Conservation (phyloP, 2,888 invertebrate genomes). For the Pollenia griseotomentosa region DNA sequence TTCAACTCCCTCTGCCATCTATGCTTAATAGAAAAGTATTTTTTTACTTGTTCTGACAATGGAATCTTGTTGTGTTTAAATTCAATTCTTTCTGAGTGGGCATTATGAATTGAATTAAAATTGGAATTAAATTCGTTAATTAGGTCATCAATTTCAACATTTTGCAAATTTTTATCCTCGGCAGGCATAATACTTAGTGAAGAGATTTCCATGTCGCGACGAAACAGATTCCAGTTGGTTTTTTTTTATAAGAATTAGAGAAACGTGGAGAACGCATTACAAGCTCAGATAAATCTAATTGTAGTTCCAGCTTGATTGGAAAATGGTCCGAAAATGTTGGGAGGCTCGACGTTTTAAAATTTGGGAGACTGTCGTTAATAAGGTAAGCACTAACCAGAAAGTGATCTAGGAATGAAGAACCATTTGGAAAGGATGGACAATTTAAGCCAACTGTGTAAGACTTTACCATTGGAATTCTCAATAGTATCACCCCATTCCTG, state of each 20-base stretch:
- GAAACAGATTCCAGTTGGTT: no score
- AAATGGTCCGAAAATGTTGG: neutral
- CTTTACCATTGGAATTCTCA: neutral
- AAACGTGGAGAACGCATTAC: no score
- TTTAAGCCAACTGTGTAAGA: neutral
- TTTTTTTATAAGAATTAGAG: no score
- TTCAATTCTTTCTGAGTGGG: no score
- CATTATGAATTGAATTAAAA: no score
- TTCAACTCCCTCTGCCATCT: neutral
- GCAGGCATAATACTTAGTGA: no score
- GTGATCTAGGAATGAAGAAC: neutral
- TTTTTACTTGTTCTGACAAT: neutral
- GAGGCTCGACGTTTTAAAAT: neutral
- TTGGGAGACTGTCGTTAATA: neutral
- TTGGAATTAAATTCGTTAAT: no score
- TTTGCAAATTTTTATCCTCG: no score
- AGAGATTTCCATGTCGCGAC: no score
- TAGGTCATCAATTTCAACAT: no score
- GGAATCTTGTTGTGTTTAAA: neutral
- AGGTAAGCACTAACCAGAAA: neutral
- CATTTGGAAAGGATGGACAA: slow-evolving; percentile 2
- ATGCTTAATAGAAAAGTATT: neutral
- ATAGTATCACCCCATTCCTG: no score
- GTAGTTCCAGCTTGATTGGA: neutral
- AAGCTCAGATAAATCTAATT: no score